Conservation (phyloP, 2,888 invertebrate species). For the Saturnia pavonia region DNA sequence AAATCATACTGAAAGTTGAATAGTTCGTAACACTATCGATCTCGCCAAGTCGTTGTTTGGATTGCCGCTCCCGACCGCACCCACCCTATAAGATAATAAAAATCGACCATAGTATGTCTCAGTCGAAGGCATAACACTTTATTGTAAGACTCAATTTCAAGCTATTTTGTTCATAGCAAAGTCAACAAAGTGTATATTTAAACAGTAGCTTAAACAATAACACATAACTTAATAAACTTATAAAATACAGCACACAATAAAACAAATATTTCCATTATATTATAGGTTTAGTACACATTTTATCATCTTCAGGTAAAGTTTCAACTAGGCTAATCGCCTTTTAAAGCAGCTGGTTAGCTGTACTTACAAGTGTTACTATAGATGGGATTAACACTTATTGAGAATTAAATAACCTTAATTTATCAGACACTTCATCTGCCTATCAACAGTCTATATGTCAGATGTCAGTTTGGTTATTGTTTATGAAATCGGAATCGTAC, state of each 20-base stretch:
- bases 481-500: neutral
- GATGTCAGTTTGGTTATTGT: neutral
- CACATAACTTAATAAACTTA: neutral
- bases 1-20: constrained; percentile 49
- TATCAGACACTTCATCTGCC: neutral
- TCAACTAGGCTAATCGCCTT: neutral
- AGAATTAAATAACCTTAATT: neutral
- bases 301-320: neutral
- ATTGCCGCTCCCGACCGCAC: constrained; percentile 74
- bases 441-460: neutral
- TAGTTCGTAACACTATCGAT: constrained; percentile 72
- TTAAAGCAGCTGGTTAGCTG: neutral
- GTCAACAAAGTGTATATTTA: neutral
- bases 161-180: neutral
- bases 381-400: no score
- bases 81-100: constrained; percentile 74
- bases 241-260: neutral
- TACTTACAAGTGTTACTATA: neutral
- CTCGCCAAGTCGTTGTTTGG: constrained; percentile 67
- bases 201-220: neutral
- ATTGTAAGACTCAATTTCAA: constrained; percentile 32
- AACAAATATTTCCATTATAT: neutral
- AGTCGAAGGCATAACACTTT: constrained; percentile 50
- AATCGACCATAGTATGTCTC: constrained; percentile 68
- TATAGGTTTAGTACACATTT: neutral